phyloP scores from a whole-genome alignment of 2,113 vertebrate genomes.

The Rhea americana region DNA sequence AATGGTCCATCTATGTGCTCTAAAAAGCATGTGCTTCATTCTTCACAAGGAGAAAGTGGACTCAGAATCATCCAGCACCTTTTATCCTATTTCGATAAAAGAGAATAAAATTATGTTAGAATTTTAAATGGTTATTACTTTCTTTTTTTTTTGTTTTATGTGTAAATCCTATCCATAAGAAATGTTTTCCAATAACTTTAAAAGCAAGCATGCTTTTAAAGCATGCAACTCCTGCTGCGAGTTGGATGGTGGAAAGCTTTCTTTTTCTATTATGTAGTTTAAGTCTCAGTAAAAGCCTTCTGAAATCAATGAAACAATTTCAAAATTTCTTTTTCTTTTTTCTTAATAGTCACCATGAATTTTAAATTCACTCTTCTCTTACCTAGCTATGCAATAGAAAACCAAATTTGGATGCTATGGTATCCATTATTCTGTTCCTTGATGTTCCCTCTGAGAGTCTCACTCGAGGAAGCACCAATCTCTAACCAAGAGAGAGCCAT shows the following conservation, averaged over 20 bases:
- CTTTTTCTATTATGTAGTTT: not conserved
- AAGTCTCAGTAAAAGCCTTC: not conserved
- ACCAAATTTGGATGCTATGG: fast-evolving
- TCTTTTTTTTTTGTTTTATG: not conserved
- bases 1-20: fast-evolving
- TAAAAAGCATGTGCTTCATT: not conserved
- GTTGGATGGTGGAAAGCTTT: not conserved
- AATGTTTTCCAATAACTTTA: not conserved
- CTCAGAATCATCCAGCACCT: not conserved
- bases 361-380: not conserved
- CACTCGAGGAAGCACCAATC: not conserved
- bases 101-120: not conserved
- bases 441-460: not conserved
- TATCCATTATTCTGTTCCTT: not conserved
- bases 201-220: not conserved
- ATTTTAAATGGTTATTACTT: not conserved
- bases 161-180: not conserved
- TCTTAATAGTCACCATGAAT: not conserved
- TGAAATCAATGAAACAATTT: not conserved
- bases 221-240: no score
- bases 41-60: not conserved
- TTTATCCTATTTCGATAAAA: not conserved
- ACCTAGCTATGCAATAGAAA: not conserved
- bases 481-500: not conserved
- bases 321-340: not conserved